phyloP scores from a whole-genome alignment of 1,140 invertebrate genomes.

The Sitophilus oryzae region DNA sequence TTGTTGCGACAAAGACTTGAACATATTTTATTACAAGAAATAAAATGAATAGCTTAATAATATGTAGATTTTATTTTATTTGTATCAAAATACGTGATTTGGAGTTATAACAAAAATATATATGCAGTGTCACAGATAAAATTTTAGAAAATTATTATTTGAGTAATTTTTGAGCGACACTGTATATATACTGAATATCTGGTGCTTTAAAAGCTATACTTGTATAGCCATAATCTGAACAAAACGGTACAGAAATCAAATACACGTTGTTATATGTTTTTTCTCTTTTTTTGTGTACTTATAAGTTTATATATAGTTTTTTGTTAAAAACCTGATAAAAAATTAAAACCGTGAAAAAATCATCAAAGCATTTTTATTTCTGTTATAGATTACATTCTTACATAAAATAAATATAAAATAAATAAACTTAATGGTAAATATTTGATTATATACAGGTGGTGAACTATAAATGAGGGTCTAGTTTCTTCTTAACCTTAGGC shows the following conservation, averaged over 20 bases:
- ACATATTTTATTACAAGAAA: neutral
- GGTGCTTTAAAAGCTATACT: too few species aligned
- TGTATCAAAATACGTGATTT: too few species aligned
- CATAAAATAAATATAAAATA: neutral
- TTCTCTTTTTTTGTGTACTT: neutral
- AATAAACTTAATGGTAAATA: neutral
- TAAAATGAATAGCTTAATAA: neutral
- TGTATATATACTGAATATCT: too few species aligned
- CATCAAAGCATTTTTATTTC: neutral
- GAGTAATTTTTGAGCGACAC: too few species aligned
- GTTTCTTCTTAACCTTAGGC: constrained; percentile 16
- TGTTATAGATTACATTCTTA: neutral
- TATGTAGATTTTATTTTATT: neutral
- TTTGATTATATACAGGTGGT: too few species aligned
- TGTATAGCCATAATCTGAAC: too few species aligned
- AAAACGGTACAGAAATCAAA: too few species aligned
- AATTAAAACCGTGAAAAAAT: neutral
- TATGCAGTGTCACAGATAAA: too few species aligned
- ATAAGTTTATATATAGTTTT: neutral
- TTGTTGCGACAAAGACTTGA: neutral
- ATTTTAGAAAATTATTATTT: too few species aligned
- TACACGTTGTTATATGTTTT: too few species aligned
- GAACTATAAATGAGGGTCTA: too few species aligned
- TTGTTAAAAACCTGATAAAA: neutral
- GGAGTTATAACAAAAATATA: too few species aligned